These are phyloP conservation scores for Mormyrus lacerda DNA, from an alignment of 2,113 vertebrate genomes.

Conservation along the genomic window DNA sequence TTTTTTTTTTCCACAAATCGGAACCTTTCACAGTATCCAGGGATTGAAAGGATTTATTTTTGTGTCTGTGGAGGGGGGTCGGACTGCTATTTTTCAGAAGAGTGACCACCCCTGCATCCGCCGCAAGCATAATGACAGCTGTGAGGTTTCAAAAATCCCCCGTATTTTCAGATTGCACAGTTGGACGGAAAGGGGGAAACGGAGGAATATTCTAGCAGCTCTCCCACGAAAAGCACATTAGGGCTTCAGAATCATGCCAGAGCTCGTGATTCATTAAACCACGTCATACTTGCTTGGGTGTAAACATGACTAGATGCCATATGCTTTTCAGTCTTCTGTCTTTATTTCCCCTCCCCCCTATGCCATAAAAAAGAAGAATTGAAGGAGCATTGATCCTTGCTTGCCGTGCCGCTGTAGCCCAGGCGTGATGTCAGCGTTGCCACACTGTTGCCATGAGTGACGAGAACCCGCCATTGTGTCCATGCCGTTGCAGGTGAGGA, in stretches of 20 bases:
- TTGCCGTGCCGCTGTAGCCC: not conserved
- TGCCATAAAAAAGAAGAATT: not conserved
- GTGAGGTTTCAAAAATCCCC: not conserved
- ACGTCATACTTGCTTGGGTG: not conserved
- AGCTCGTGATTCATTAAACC: not conserved
- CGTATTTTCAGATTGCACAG: not conserved
- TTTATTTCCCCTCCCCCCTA: not conserved
- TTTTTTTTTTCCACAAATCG: not conserved
- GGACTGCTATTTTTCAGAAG: not conserved
- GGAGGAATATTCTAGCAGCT: not conserved
- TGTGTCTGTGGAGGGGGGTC: not conserved
- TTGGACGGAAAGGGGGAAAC: not conserved
- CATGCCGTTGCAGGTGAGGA: conserved; percentile 73
- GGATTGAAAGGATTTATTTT: not conserved
- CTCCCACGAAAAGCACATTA: not conserved
- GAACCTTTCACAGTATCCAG: not conserved
- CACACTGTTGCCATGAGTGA: not conserved
- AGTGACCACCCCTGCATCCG: not conserved
- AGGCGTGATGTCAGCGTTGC: not conserved
- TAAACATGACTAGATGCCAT: not conserved
- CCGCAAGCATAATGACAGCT: not conserved
- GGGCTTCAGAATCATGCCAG: not conserved
- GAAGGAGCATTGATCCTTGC: not conserved
- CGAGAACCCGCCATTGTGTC: not conserved
- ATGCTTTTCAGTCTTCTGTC: not conserved